Evolutionary conservation across 1,140 invertebrate genomes (phyloP), one percentile per base, ranked within the genome.

Genomic region (Drosophila asahinai): DNA sequence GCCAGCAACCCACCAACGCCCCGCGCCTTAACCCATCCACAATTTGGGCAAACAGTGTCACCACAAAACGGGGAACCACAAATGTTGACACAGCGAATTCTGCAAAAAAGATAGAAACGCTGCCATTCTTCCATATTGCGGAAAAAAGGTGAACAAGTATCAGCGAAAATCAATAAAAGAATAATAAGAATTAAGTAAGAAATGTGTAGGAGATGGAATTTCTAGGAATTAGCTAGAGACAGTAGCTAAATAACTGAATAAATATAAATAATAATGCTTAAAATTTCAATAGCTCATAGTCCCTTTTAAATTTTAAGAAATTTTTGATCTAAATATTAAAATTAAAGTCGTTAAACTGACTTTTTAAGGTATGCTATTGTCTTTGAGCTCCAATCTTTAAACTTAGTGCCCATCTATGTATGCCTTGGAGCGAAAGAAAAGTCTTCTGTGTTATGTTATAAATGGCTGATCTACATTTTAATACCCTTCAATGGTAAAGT

Each of bases 31-130:
- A 38, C 22, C 27, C 65, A 42, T 12, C 27, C 19, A 63, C 30
- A 62, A 22, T 17, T 66, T 81, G 36, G 38, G 47, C 48, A 83
- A 66, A 83, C 76, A 72, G 76, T 83, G 81, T 83, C 75, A 70
- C 74, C 68, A 61, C 48, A 63, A 17, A 64, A 33, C 27, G 40
- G 42, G 47, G 42, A 65, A 63, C 70, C 51, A 62, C 54, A 68
- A 83, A 66, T 83, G 65, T 83, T 83, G 68, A 79, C 61, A 63
- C 43, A 76, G 76, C 72, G 59, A 83, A 80, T 83, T 83, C 62
- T 54, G 63, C 55, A 83, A 58, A 73, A 59, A 52, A 22, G n/a
- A 36, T 11, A n/a, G 11, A 55, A 47, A 48, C 40, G 27, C 38
- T 30, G 30, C 14, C 22, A 47, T 48, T 48, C 51, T 65, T 49